Evolutionary conservation across 2,113 vertebrate genomes (phyloP), one percentile per base, ranked within the genome.

Genomic region (Phaetusa simplex): DNA sequence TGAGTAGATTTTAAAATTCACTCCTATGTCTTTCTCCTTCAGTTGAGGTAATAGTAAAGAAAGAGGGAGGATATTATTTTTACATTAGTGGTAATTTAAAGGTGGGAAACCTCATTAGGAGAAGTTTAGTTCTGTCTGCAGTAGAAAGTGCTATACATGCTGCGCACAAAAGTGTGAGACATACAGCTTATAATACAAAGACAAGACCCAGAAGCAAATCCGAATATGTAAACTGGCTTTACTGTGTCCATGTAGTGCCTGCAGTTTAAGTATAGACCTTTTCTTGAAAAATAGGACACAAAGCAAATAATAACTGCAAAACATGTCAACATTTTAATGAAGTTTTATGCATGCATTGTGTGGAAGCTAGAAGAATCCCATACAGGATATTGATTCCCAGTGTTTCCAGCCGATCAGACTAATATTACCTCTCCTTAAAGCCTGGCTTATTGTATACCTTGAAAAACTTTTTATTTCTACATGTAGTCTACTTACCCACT

Each of bases 151-250:
- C 58, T 70, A 30, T 38, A 50, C 32, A 49, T 7, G 38, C 36
- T 85, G 32, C 56, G 65, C 56, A 40, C 2, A 3, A 20, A 89
- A 69, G 38, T 72, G 34, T 72, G 70, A 88, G 65, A 71, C 22
- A 14, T 49, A 20, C 7, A 73, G n/a, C 16, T 69, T 90, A 14
- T 38, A 83, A 55, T 38, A 79, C 32, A 53, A 61, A 62, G 53
- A 77, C 16, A 53, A 65, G 53, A 40, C 21, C 79, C 36, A 67
- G 49, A 90, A 89, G 24, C 58, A 92, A 74, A 56, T 56, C 38
- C 94, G 43, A 94, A 53, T 91, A 59, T n/a, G 53, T 71, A 96
- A 87, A 66, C 24, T 92, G 50, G 23, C 45, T 95, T 86, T 92
- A 76, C 26, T 64, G 22, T 59, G 21, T 90, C 59, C n/a, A 59